phyloP scores from a whole-genome alignment of 2,888 invertebrate species.

The Ariolimax columbianus region DNA sequence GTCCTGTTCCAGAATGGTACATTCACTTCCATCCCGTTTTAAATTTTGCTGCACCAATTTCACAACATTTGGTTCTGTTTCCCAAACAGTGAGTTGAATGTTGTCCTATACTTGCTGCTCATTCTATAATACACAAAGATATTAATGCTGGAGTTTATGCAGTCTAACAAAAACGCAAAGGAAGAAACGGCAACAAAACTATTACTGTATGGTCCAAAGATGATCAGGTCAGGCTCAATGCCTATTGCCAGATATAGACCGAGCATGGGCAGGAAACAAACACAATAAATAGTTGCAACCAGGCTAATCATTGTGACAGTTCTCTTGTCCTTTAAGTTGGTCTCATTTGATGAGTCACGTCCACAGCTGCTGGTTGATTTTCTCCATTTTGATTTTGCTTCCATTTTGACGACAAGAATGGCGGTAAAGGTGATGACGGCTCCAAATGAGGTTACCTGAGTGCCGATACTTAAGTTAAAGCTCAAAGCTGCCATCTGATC shows the following conservation, averaged over 20 bases:
- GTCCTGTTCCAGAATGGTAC: no score
- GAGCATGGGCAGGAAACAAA: slow-evolving; percentile 29
- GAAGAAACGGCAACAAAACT: slow-evolving; percentile 13
- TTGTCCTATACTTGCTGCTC: slow-evolving; percentile 32
- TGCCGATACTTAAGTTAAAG: neutral
- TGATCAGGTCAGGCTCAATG: slow-evolving; percentile 15
- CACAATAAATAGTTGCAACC: neutral
- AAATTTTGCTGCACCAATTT: no score
- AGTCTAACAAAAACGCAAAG: slow-evolving; percentile 4
- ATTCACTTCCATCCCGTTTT: no score
- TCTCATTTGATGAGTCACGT: neutral
- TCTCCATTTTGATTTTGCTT: slow-evolving; percentile 23
- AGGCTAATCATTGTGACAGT: slow-evolving; percentile 14
- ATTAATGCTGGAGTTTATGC: slow-evolving; percentile 29
- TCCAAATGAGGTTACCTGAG: neutral
- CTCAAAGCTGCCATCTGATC: slow-evolving; percentile 7
- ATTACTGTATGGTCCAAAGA: slow-evolving; percentile 7
- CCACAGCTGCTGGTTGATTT: neutral
- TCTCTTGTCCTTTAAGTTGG: neutral
- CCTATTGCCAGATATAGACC: neutral
- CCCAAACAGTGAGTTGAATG: slow-evolving; percentile 2
- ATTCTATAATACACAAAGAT: slow-evolving; percentile 38
- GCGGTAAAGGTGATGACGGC: slow-evolving; percentile 4
- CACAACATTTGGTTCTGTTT: no score
- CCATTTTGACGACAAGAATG: slow-evolving; percentile 19